A percentile compares a stretch with the other conserved stretches of the same genome.
Conservation (phyloP, 1,140 invertebrate genomes). For the Scaptomyza graminum region DNA sequence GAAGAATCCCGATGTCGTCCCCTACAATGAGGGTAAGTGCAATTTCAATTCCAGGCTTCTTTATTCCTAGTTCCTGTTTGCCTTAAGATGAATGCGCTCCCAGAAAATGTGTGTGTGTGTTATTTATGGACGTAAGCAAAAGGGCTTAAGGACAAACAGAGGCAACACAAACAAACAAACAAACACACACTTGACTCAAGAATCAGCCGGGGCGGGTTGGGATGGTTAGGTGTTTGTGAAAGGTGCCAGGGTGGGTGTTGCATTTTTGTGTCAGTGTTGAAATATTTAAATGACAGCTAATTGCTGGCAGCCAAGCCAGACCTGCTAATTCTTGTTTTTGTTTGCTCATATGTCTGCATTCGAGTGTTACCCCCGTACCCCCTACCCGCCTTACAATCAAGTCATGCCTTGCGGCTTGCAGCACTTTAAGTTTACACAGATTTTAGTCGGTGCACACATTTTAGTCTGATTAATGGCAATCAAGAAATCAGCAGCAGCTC, state of each 20-base stretch:
- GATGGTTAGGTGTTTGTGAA: neutral
- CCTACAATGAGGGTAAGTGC: conserved; percentile 92
- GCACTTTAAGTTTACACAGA: conserved; percentile 22
- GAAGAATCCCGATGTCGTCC: conserved; percentile 93
- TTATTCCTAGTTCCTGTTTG: neutral
- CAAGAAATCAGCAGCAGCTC: conserved; percentile 60
- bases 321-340: conserved; percentile 41
- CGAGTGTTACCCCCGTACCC: conserved; percentile 28
- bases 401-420: conserved; percentile 15
- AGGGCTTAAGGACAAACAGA: conserved; percentile 26
- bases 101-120: conserved; percentile 22
- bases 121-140: conserved; percentile 60
- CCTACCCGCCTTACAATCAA: neutral
- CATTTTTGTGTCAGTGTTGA: conserved; percentile 72
- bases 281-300: conserved; percentile 83
- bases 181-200: conserved; percentile 8
- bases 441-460: conserved; percentile 56
- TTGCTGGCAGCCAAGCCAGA: conserved; percentile 55
- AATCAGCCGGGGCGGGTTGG: neutral
- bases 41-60: conserved; percentile 5
- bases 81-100: conserved; percentile 66
- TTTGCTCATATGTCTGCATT: conserved; percentile 73
- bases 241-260: conserved; percentile 20
- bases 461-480: conserved; percentile 75
- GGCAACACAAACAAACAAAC: conserved; percentile 23